These are phyloP conservation scores for Uropsilus gracilis DNA, from an alignment of 2,113 vertebrate genomes.

Conservation along the genomic window DNA sequence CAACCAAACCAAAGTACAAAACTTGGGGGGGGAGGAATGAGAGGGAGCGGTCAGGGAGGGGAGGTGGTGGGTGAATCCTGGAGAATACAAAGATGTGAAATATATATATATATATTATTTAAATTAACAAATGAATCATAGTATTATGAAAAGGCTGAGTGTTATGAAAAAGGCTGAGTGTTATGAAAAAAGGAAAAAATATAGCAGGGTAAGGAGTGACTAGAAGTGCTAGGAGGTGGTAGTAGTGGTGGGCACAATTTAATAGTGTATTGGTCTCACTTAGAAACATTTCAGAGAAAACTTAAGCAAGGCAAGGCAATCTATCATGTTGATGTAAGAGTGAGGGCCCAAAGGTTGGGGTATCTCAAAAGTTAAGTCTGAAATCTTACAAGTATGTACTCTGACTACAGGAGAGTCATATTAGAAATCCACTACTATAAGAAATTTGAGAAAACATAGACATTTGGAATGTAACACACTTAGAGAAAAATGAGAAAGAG, in stretches of 20 bases:
- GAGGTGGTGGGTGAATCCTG: too few species aligned
- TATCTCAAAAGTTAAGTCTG: slow-evolving; percentile 24
- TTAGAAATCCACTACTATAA: not conserved
- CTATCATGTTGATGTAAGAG: not conserved
- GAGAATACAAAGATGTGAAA: too few species aligned
- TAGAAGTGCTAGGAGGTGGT: not conserved
- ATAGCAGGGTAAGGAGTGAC: not conserved
- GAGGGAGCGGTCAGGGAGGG: too few species aligned
- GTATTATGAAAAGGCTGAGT: too few species aligned
- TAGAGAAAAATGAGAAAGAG: slow-evolving; percentile 26
- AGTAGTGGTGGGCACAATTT: not conserved
- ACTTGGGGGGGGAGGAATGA: too few species aligned
- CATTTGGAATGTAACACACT: not conserved
- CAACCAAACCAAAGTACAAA: too few species aligned
- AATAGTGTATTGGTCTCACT: not conserved
- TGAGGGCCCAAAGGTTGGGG: not conserved
- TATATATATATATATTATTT: too few species aligned
- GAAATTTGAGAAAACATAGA: slow-evolving; percentile 1
- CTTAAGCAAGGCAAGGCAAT: not conserved
- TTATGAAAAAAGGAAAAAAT: slow-evolving; percentile 38
- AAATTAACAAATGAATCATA: too few species aligned
- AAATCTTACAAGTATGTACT: slow-evolving; percentile 50
- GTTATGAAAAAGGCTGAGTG: not conserved
- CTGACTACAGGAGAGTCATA: not conserved
- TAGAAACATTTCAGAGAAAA: slow-evolving; percentile 1